phyloP scores from a whole-genome alignment of 2,113 vertebrate genomes.

The Nanorana parkeri region DNA sequence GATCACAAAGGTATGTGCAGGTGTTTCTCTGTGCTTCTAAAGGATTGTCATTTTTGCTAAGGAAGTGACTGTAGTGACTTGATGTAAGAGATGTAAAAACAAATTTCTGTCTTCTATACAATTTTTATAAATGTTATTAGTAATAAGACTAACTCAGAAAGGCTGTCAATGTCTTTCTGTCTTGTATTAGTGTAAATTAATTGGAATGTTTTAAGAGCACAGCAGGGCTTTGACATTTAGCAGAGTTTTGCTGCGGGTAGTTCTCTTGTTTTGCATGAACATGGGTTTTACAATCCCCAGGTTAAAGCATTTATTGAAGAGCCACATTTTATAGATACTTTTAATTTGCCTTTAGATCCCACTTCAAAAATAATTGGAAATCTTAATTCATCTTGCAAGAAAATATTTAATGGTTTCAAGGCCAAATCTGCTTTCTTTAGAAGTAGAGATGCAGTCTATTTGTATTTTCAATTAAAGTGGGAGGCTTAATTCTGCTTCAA shows the following conservation, averaged over 20 bases:
- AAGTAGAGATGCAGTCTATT: not conserved
- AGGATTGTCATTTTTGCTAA: no score
- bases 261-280: not conserved
- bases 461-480: not conserved
- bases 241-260: not conserved
- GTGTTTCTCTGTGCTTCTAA: no score
- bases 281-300: not conserved
- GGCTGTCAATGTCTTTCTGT: slow-evolving; percentile 57
- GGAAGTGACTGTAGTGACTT: no score
- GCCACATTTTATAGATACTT: not conserved
- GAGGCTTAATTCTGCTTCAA: not conserved
- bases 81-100: no score
- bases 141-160: slow-evolving; percentile 46
- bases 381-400: not conserved
- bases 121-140: no score
- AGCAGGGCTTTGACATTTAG: not conserved
- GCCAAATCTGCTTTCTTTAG: not conserved
- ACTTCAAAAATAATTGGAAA: slow-evolving; percentile 27
- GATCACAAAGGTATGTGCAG: no score
- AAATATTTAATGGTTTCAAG: not conserved
- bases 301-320: not conserved
- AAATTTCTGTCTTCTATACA: no score
- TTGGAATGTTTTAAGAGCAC: slow-evolving; percentile 32
- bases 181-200: slow-evolving; percentile 60
- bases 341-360: slow-evolving; percentile 23